Evolutionary conservation across 2,113 vertebrate species (phyloP).

Genomic region (Eupsittula cactorum): DNA sequence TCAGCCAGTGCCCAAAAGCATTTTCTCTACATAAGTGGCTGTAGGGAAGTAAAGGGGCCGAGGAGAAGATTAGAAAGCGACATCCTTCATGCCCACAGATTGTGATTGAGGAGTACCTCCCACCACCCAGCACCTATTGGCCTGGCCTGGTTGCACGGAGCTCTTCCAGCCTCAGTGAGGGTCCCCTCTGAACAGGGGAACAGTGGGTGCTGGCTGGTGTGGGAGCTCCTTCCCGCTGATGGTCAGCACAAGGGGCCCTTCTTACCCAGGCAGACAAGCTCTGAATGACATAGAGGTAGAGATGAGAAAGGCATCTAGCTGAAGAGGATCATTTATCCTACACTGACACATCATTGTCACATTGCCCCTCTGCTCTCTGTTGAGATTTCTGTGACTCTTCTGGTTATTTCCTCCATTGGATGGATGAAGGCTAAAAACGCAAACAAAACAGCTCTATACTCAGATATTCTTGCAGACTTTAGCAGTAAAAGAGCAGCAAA

Average conservation of each 20-base stretch:
- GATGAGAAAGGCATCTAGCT: neutral
- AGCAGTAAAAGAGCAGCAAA: neutral
- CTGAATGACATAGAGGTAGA: neutral
- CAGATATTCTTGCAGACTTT: neutral
- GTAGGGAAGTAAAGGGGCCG: neutral
- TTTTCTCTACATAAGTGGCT: neutral
- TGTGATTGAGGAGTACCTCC: neutral
- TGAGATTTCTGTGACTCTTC: neutral
- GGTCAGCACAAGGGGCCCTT: neutral
- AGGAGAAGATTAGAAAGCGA: neutral
- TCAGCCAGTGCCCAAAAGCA: neutral
- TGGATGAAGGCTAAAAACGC: neutral
- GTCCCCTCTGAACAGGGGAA: neutral
- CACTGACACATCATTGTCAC: rapidly evolving
- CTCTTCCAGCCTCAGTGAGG: neutral
- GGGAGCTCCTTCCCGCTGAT: neutral
- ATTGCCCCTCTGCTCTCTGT: neutral
- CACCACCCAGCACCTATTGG: neutral
- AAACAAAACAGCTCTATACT: neutral
- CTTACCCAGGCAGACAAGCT: neutral
- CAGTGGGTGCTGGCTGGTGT: rapidly evolving
- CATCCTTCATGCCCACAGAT: neutral
- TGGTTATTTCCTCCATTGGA: neutral
- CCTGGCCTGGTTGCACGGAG: neutral
- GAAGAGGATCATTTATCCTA: neutral